Evolutionary conservation across 2,888 invertebrate species (phyloP), one percentile per base, ranked within the genome.

Genomic region (Dinocampus coccinellae): DNA sequence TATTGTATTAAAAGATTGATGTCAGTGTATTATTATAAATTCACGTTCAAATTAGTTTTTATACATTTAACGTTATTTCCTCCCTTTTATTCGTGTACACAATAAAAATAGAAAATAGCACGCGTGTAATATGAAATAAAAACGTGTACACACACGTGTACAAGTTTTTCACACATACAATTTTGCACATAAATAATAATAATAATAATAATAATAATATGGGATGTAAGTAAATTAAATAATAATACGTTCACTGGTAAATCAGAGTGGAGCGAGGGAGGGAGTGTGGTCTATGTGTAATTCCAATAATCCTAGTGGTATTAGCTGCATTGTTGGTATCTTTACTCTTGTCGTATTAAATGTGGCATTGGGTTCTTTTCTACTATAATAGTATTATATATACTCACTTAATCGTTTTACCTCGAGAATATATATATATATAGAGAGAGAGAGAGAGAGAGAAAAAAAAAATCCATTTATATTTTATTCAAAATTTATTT

Each of bases 141-240:
- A 10, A 24, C 58, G 33, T 24, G 60, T 64, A n/a, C n/a, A n/a
- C n/a, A n/a, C n/a, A n/a, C n/a, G n/a, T n/a, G n/a, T n/a, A n/a
- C n/a, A n/a, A n/a, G n/a, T n/a, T n/a, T n/a, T n/a, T n/a, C n/a
- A n/a, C n/a, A n/a, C n/a, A n/a, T n/a, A n/a, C n/a, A n/a, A n/a
- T n/a, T n/a, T n/a, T n/a, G n/a, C n/a, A n/a, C n/a, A n/a, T n/a
- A n/a, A n/a, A n/a, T n/a, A n/a, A n/a, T n/a, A n/a, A n/a, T n/a
- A n/a, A n/a, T n/a, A n/a, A n/a, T n/a, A n/a, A n/a, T n/a, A n/a
- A n/a, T n/a, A n/a, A n/a, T n/a, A n/a, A n/a, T n/a, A n/a, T n/a
- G n/a, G n/a, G n/a, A n/a, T n/a, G n/a, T n/a, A 72, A 73, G 76
- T 72, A 72, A 76, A 75, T 75, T 74, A 72, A 74, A 74, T 75